Percentiles rank a stretch among this genome's conserved stretches.
Conservation (phyloP, 92 coral and sea anemone species). For the Umimayanthus kanabou region DNA sequence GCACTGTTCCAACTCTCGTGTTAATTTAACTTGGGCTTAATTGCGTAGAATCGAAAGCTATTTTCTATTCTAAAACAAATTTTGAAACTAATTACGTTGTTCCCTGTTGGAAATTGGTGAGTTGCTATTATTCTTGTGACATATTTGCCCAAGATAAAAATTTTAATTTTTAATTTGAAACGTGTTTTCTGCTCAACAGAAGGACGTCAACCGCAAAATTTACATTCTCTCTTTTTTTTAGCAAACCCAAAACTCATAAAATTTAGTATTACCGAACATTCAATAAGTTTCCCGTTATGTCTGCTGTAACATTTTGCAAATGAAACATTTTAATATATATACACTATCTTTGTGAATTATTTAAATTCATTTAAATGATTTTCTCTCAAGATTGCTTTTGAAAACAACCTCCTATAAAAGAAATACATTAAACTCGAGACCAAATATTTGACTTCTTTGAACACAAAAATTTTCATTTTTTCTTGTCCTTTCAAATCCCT, state of each 20-base stretch:
- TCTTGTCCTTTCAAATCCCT: slow-evolving; percentile 52
- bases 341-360: not conserved
- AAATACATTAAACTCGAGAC: not conserved
- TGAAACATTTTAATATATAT: not conserved
- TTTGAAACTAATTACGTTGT: not conserved
- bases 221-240: no score
- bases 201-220: not conserved
- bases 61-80: not conserved
- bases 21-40: not conserved
- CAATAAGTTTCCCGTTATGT: not conserved
- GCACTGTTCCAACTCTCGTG: no score
- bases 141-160: not conserved
- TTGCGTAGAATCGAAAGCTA: not conserved
- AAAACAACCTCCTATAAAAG: not conserved
- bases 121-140: not conserved
- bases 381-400: not conserved
- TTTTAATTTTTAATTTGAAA: not conserved
- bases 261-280: not conserved
- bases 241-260: not conserved
- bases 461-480: not conserved
- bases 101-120: not conserved
- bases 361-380: not conserved
- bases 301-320: not conserved
- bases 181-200: not conserved
- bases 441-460: not conserved